A percentile compares a stretch with the other conserved stretches of the same genome.
phyloP scores from a whole-genome alignment of 2,888 invertebrate species.

The Ectobius pallidus region DNA sequence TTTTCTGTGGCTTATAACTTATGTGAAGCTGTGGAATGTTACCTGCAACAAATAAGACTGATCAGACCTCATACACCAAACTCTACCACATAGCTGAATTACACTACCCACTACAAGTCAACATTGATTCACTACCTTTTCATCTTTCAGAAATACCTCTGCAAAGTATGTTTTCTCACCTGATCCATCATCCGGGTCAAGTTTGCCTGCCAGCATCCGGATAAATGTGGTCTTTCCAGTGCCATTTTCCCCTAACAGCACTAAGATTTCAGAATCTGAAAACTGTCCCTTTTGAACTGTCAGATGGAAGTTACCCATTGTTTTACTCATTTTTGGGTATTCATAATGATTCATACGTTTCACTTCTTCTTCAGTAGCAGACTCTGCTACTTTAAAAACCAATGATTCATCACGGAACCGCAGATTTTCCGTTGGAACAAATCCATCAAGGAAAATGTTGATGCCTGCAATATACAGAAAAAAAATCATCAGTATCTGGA shows the following conservation, averaged over 20 bases:
- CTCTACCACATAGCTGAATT: neutral
- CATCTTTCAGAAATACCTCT: no score
- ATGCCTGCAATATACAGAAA: conserved; percentile 66
- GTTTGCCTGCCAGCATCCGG: conserved; percentile 95
- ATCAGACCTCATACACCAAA: neutral
- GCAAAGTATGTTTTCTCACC: conserved; percentile 55
- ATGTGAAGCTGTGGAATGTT: conserved; percentile 91
- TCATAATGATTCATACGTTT: conserved; percentile 96
- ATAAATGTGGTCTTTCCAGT: conserved; percentile 99
- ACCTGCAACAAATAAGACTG: conserved; percentile 55
- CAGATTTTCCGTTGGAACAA: conserved; percentile 98
- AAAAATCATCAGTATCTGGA: conserved; percentile 22
- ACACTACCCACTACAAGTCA: no score
- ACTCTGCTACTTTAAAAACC: conserved; percentile 98
- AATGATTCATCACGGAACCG: conserved; percentile 96
- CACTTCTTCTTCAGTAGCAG: conserved; percentile 96
- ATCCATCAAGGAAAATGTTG: conserved; percentile 98
- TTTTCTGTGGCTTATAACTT: conserved; percentile 99
- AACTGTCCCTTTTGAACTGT: conserved; percentile 89
- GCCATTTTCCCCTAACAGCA: conserved; percentile 94
- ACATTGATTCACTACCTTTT: no score
- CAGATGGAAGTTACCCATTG: conserved; percentile 79
- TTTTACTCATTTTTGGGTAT: conserved; percentile 91
- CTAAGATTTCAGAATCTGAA: conserved; percentile 98
- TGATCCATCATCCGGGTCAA: conserved; percentile 84